Base-by-base conservation (phyloP, 2,113 vertebrate genomes). In the Microtus ochrogaster region DNA sequence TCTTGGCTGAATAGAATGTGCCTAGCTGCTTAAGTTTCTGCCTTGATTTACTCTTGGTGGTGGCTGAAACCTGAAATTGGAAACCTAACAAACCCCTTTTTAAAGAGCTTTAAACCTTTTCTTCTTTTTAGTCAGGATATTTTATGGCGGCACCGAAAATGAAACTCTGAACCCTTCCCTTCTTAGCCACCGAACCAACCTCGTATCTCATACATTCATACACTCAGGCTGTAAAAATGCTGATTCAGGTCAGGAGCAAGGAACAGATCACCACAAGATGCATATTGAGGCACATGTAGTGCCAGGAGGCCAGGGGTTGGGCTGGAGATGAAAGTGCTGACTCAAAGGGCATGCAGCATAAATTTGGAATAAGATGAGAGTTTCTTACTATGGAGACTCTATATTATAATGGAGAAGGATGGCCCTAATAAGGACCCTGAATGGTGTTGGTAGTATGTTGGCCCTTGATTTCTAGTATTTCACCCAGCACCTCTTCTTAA, bases 381-480 rank as follows among this genome's bases (percentile, higher is more conserved):
- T 72, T 81, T 91, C n/a, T 81, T 41, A 79, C 7, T 49, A 44
- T 49, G 24, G 26, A 92, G 72, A 12, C 2, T 30, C 4, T 94
- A 3, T 74, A 26, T n/a, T 55, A 7, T 55, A 58, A 52, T 6
- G 2, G 28, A n/a, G 49, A 33, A 73, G 17, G 1, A 65, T 26
- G 82, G 33, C 30, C 14, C 4, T 49, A 39, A 16, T 1, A 55
- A 66, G 44, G 49, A 76, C 0, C 7, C 49, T 65, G 61, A 49
- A 55, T 11, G 6, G 2, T 26, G 6, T 9, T 11, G 5, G 0
- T 65, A 19, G 52, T 66, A 17, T 7, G 0, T 66, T 68, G 19
- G 30, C 74, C 72, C 36, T 72, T 55, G 36, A 68, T 90, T 79
- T 70, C 65, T 91, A 91, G 73, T 16, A 84, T 92, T 76, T 85